These are phyloP conservation scores for Pteruthius melanotis DNA, from an alignment of 2,113 vertebrate species.

Conservation along the genomic window DNA sequence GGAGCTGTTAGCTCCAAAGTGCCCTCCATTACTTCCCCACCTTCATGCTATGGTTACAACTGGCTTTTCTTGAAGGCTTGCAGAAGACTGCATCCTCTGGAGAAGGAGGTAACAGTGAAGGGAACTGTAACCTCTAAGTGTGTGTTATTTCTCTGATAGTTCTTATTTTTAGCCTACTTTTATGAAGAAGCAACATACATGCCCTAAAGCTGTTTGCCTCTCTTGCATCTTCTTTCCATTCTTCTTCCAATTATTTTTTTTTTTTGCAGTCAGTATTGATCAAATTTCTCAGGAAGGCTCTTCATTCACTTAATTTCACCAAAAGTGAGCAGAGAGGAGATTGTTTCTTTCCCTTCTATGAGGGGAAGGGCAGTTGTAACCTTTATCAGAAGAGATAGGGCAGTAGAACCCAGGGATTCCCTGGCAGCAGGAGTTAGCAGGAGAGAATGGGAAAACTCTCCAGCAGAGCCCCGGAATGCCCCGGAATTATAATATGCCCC, in stretches of 20 bases:
- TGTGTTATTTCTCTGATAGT: background rate
- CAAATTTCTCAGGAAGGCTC: background rate
- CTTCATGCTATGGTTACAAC: background rate
- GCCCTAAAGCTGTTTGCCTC: background rate
- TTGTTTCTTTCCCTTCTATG: background rate
- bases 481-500: fast-evolving
- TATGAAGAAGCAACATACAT: background rate
- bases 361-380: background rate
- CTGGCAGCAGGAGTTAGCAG: background rate
- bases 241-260: background rate
- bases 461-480: fast-evolving
- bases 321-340: background rate
- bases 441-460: background rate
- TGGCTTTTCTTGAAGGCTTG: background rate
- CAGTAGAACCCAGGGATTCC: background rate
- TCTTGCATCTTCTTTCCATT: background rate
- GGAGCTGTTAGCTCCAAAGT: background rate
- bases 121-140: background rate
- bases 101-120: background rate
- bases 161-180: background rate
- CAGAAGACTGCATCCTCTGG: background rate
- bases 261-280: background rate
- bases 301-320: background rate
- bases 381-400: background rate
- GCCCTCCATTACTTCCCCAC: background rate